Conservation (phyloP, 2,888 invertebrate species). For the Panzeria rudis region DNA sequence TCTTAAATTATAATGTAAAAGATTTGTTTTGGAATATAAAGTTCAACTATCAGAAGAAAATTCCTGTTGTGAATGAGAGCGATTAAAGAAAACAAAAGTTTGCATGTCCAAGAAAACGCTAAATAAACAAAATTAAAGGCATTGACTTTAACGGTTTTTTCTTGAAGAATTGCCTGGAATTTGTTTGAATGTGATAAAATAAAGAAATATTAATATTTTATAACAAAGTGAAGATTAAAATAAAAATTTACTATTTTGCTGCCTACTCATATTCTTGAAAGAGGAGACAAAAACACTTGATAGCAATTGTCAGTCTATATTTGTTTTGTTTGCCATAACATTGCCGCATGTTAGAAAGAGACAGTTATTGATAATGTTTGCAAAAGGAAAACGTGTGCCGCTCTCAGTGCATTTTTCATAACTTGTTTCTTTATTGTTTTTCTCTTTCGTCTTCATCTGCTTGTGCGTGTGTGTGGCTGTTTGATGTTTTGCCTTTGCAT, state of each 20-base stretch:
- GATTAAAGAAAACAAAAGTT: slow-evolving; percentile 12
- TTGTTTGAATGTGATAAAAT: background rate
- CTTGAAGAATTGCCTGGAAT: background rate
- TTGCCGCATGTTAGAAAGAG: slow-evolving; percentile 33
- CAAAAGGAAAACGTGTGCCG: slow-evolving; percentile 67
- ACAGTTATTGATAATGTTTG: slow-evolving; percentile 7
- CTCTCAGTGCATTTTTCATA: slow-evolving; percentile 67
- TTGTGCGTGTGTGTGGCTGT: slow-evolving; percentile 11
- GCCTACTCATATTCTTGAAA: slow-evolving; percentile 58
- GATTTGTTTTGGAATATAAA: slow-evolving; percentile 44
- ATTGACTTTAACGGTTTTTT: too few species aligned
- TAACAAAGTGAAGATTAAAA: slow-evolving; percentile 4
- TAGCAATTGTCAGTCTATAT: slow-evolving; percentile 51
- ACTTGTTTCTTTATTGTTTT: slow-evolving; percentile 58
- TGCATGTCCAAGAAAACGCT: background rate
- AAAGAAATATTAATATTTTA: background rate
- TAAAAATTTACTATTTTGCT: slow-evolving; percentile 53
- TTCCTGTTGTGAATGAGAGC: slow-evolving; percentile 24
- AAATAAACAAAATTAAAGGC: background rate
- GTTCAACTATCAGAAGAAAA: slow-evolving; percentile 2
- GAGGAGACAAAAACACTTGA: slow-evolving; percentile 64
- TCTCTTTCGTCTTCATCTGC: slow-evolving; percentile 18
- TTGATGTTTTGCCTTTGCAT: slow-evolving; percentile 64
- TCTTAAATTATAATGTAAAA: background rate
- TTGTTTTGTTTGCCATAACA: background rate